Percentiles rank a stretch among this genome's conserved stretches.
phyloP scores from a whole-genome alignment of 2,113 vertebrate genomes.

The Mionectes macconnelli region DNA sequence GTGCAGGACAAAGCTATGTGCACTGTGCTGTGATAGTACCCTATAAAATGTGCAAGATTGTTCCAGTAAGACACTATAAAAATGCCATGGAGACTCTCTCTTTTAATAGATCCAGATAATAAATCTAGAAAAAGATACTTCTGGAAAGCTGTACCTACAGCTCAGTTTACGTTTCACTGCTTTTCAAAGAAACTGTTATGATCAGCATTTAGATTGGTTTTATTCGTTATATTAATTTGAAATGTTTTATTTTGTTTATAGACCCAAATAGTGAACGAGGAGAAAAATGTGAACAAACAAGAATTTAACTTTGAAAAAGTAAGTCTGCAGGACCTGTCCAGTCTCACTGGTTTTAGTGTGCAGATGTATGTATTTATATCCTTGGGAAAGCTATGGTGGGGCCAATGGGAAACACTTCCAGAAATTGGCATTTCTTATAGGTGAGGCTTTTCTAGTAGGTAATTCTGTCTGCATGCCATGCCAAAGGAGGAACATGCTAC shows the following conservation, averaged over 20 bases:
- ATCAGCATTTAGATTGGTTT: neutral
- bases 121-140: neutral
- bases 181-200: neutral
- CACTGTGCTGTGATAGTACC: neutral
- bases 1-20: neutral
- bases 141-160: neutral
- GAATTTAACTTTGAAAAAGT: constrained; percentile 90
- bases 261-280: constrained; percentile 16
- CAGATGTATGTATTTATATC: neutral
- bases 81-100: neutral
- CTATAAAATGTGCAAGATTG: neutral
- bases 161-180: neutral
- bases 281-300: constrained; percentile 55
- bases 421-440: neutral
- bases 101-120: neutral
- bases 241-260: constrained; percentile 31
- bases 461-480: neutral
- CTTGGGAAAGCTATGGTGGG: fast-evolving
- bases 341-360: neutral
- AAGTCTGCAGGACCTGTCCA: neutral
- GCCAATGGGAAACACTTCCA: neutral
- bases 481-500: neutral
- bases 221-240: neutral
- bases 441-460: neutral
- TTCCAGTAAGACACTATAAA: neutral